These are phyloP conservation scores for Grus americana DNA, from an alignment of 2,113 vertebrate genomes.

Conservation along the genomic window DNA sequence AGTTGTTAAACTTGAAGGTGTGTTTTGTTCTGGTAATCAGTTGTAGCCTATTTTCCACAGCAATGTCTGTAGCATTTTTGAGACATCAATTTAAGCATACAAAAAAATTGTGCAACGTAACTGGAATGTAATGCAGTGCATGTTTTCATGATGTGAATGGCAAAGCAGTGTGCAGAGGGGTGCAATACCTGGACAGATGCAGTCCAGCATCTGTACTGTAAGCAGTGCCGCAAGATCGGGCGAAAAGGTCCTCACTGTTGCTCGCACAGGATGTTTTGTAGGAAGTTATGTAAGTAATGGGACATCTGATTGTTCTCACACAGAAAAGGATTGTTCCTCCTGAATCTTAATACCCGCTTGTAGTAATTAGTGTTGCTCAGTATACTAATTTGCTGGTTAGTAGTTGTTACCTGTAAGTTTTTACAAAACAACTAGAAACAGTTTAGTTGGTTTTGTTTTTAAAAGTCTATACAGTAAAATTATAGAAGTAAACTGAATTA, in stretches of 20 bases:
- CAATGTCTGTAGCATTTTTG: not conserved
- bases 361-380: not conserved
- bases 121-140: not conserved
- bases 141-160: not conserved
- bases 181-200: fast-evolving
- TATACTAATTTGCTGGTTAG: not conserved
- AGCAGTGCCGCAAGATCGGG: not conserved
- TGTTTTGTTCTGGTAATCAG: not conserved
- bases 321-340: not conserved
- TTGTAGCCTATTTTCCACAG: not conserved
- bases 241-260: not conserved
- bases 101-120: not conserved
- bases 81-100: not conserved
- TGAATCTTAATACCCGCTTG: not conserved
- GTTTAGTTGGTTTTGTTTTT: not conserved
- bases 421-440: not conserved
- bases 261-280: not conserved
- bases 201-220: fast-evolving
- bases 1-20: not conserved
- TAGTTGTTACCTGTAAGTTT: not conserved
- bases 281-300: not conserved
- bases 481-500: not conserved
- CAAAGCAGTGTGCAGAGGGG: not conserved
- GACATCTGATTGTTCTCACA: not conserved
- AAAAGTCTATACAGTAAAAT: not conserved